phyloP scores from a whole-genome alignment of 2,888 invertebrate species.

The Villa cingulata region DNA sequence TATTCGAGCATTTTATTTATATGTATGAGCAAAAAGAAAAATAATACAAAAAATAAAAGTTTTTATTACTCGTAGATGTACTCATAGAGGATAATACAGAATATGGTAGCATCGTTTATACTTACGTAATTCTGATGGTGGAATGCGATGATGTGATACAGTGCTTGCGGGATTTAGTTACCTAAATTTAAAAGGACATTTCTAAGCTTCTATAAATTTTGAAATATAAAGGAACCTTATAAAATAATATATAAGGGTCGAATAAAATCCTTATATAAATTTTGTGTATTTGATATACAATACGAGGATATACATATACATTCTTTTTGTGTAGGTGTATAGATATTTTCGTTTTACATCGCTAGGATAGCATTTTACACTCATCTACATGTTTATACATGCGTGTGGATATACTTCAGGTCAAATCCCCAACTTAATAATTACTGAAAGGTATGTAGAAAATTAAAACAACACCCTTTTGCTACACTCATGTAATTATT shows the following conservation, averaged over 20 bases:
- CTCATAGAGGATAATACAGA: too few species aligned
- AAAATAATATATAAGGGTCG: background rate
- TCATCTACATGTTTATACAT: background rate
- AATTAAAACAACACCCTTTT: conserved; percentile 17
- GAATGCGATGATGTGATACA: background rate
- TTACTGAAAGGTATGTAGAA: conserved; percentile 2
- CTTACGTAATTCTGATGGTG: background rate
- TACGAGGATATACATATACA: too few species aligned
- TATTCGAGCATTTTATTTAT: too few species aligned
- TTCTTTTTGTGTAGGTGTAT: too few species aligned
- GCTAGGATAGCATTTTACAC: too few species aligned
- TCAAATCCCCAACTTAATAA: background rate
- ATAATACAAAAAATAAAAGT: too few species aligned
- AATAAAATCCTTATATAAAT: background rate
- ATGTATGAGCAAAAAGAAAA: too few species aligned
- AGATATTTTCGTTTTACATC: too few species aligned
- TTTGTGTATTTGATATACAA: background rate
- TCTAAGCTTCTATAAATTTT: conserved; percentile 5
- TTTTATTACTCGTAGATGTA: too few species aligned
- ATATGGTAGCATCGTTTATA: too few species aligned
- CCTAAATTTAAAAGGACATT: conserved; percentile 6
- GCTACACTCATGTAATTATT: too few species aligned
- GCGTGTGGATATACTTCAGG: background rate
- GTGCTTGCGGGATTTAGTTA: conserved; percentile 7
- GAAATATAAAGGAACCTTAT: background rate